Base-by-base conservation (phyloP, 2,797 vertebrate genomes). In the Sebastes umbrosus region DNA sequence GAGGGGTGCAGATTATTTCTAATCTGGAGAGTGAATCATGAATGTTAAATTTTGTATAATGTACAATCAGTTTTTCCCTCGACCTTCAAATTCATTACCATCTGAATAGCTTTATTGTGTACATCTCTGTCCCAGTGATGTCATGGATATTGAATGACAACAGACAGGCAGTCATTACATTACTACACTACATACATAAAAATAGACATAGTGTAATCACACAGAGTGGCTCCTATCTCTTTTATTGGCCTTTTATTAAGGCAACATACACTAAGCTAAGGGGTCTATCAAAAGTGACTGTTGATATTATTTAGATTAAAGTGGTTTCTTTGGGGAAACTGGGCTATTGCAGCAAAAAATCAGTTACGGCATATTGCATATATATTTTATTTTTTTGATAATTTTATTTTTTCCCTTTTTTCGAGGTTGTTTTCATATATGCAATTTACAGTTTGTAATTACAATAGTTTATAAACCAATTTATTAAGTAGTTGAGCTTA, bases 31-130 rank as follows among this genome's bases (percentile, higher is more conserved):
- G 54, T 34, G 12, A 36, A 18, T 2, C 4, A 11, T 52, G 36
- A 65, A 24, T 52, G 27, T 54, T 69, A 1, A 8, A 8, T 34
- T 52, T 39, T 32, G 22, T 54, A 32, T 18, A 39, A 13, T 39
- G 0, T 39, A 39, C 36, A 39, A 5, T 62, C 7, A 2, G 39
- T 64, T 59, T 78, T 25, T n/a, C 27, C 27, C 13, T 52, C 5
- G 4, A 73, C 66, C 74, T 84, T 77, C 65, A 77, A 60, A 60
- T 57, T 27, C 43, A 64, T 78, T 73, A 32, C 31, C 64, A 72
- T 55, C 32, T 39, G 46, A 69, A 65, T 27, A 18, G 59, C 25
- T 39, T 39, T 18, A 57, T 8, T 64, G 69, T 70, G 65, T 63
- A 22, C 39, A 69, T 60, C 24, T 57, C 29, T 70, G 31, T 25